phyloP scores from a whole-genome alignment of 1,140 invertebrate species.

The Drosophila takahashii region DNA sequence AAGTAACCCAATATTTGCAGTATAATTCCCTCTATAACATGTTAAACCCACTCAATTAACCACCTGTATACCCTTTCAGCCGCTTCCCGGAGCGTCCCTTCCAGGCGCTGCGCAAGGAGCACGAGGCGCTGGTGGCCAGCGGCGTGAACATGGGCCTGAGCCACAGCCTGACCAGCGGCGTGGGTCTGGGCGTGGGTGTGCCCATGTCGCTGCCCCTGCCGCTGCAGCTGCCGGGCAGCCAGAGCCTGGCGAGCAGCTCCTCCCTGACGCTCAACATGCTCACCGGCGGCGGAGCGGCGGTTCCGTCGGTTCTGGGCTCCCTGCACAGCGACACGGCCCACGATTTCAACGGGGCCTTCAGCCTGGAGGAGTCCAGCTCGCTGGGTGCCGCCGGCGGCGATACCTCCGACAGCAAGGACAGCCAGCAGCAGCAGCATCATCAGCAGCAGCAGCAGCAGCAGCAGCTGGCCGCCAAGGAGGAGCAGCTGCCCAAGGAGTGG shows the following conservation, averaged over 20 bases:
- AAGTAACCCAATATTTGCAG: too few relatives aligned
- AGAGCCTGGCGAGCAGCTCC: conserved; percentile 36
- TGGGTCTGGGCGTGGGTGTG: conserved; percentile 6
- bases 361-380: conserved; percentile 79
- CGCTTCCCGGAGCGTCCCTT: conserved; percentile 82
- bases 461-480: conserved; percentile 51
- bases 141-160: conserved; percentile 39
- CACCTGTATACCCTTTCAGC: conserved; percentile 20
- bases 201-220: conserved; percentile 4
- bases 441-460: conserved; percentile 59
- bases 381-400: conserved; percentile 80
- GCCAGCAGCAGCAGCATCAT: conserved; percentile 72
- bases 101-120: conserved; percentile 81
- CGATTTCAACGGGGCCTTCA: conserved; percentile 79
- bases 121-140: conserved; percentile 70
- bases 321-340: conserved; percentile 66
- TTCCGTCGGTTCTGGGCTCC: conserved; percentile 58
- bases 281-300: conserved; percentile 56
- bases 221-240: conserved; percentile 15
- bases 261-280: conserved; percentile 65
- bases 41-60: too few relatives aligned
- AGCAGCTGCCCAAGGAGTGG: conserved; percentile 89
- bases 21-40: too few relatives aligned
- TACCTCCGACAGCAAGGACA: conserved; percentile 84
- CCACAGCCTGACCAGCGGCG: conserved; percentile 8